Conservation (phyloP, 30 jellyfish, hydroid and myxozoan species). For the Cassiopea xamachana region DNA sequence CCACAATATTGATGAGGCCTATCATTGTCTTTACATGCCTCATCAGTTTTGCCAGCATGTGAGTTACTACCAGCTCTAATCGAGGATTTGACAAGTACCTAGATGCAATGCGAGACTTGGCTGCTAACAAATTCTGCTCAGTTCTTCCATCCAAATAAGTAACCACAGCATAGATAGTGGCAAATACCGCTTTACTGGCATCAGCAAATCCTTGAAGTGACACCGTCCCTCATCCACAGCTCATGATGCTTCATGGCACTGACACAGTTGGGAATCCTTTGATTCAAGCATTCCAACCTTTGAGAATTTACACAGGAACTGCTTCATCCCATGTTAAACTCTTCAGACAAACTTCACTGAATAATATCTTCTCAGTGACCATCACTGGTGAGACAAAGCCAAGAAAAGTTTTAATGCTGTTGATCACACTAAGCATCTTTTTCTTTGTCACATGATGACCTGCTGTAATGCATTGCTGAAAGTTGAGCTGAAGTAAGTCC, state of each 20-base stretch:
- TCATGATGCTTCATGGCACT: conserved; percentile 16
- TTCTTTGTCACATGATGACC: conserved; percentile 6
- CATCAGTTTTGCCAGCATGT: conserved; percentile 60
- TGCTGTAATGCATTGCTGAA: neutral
- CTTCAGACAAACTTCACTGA: conserved; percentile 17
- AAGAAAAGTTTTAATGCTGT: neutral
- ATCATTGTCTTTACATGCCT: conserved; percentile 40
- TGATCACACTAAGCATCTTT: neutral
- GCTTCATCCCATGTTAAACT: conserved; percentile 17
- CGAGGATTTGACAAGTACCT: conserved; percentile 26
- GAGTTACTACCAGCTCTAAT: conserved; percentile 56
- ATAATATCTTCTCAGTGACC: conserved; percentile 11
- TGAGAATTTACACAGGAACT: conserved; percentile 2
- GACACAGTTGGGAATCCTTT: conserved; percentile 13
- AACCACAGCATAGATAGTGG: conserved; percentile 19
- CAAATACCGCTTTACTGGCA: conserved; percentile 32
- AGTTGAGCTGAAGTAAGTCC: neutral
- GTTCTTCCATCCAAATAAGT: conserved; percentile 2
- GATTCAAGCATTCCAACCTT: conserved; percentile 16
- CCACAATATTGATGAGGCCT: neutral
- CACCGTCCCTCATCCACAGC: conserved; percentile 2
- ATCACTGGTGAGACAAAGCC: conserved; percentile 13
- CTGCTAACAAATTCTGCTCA: conserved; percentile 25
- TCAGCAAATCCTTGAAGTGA: conserved; percentile 57
- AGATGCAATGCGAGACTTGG: conserved; percentile 55